Evolutionary conservation across 2,113 vertebrate species (phyloP).

Genomic region (cat (Felis catus)): DNA sequence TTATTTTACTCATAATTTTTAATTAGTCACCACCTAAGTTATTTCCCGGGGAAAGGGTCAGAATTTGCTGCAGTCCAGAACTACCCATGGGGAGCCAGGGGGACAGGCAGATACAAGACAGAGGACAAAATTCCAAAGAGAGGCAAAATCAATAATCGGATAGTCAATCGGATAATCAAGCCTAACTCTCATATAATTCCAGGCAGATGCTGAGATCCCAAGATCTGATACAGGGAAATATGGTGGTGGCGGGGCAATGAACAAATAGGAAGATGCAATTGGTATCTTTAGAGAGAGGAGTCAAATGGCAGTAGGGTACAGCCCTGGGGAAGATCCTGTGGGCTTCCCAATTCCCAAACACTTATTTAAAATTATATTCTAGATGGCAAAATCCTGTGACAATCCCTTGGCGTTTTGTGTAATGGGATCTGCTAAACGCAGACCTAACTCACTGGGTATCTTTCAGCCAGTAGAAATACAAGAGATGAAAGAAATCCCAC

Average conservation of each 20-base stretch:
- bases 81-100: not conserved
- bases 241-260: not conserved
- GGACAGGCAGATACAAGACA: not conserved
- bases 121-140: not conserved
- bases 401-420: too few species aligned
- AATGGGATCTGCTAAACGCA: not conserved
- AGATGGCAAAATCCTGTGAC: too few species aligned
- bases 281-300: not conserved
- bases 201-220: not conserved
- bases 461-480: not conserved
- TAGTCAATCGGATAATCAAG: not conserved
- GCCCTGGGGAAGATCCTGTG: not conserved
- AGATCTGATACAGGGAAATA: not conserved
- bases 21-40: not conserved
- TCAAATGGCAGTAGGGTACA: not conserved
- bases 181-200: not conserved
- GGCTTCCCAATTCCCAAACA: too few species aligned
- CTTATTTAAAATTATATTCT: too few species aligned
- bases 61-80: not conserved
- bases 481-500: not conserved
- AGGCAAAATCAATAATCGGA: not conserved
- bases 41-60: not conserved
- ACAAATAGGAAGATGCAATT: not conserved
- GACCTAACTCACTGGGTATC: not conserved
- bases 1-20: not conserved